These are phyloP conservation scores for Morus bassanus DNA, from an alignment of 2,797 vertebrate species.

Conservation along the genomic window DNA sequence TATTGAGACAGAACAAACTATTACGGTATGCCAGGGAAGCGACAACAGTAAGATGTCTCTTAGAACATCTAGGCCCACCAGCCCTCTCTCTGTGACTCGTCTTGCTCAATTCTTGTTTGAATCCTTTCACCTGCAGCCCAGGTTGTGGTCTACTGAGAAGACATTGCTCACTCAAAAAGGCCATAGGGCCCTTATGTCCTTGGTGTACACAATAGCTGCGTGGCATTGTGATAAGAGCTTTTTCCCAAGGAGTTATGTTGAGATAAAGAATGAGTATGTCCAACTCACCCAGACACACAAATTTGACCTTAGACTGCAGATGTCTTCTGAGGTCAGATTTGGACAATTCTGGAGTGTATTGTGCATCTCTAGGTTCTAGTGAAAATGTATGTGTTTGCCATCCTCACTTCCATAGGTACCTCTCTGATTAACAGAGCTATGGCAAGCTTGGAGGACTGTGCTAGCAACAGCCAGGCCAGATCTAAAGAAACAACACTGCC, in stretches of 20 bases:
- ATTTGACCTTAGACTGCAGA: neutral
- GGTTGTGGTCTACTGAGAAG: neutral
- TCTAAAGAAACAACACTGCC: neutral
- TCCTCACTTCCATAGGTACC: neutral
- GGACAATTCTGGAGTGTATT: neutral
- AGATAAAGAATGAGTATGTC: neutral
- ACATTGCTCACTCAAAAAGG: neutral
- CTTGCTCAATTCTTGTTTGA: neutral
- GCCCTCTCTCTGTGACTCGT: neutral
- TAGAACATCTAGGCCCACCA: neutral
- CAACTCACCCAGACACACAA: neutral
- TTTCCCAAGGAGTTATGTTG: neutral
- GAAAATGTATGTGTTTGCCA: neutral
- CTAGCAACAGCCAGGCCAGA: neutral
- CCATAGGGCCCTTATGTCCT: neutral
- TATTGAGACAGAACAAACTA: neutral
- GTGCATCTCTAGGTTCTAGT: neutral
- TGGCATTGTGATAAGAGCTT: neutral
- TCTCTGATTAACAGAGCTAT: neutral
- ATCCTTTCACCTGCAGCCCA: neutral
- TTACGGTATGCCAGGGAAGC: neutral
- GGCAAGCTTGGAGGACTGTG: neutral
- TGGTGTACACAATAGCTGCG: neutral
- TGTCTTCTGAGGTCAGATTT: neutral
- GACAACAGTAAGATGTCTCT: neutral